Conservation (phyloP, 2,113 vertebrate species). For the Passer montanus region DNA sequence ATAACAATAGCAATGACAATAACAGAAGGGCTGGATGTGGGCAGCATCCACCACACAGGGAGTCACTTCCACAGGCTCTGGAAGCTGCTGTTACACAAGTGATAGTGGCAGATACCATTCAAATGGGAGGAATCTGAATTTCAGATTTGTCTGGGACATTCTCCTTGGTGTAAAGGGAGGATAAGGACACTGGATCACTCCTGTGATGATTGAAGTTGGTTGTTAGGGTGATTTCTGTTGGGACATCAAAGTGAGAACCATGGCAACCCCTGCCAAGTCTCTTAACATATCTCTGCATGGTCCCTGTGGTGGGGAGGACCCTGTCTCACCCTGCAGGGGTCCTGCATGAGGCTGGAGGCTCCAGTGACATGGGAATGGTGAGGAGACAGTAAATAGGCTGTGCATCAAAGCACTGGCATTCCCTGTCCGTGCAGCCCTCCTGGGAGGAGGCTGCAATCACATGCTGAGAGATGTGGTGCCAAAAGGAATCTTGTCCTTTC, state of each 20-base stretch:
- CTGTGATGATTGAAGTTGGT: neutral
- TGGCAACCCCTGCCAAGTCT: neutral
- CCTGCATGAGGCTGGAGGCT: neutral
- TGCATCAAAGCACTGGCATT: neutral
- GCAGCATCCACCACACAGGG: neutral
- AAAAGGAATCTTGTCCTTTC: neutral
- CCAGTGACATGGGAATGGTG: neutral
- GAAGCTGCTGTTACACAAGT: neutral
- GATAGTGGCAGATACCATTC: neutral
- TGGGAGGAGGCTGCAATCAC: neutral
- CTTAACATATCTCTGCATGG: neutral
- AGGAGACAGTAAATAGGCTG: neutral
- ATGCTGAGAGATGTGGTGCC: neutral
- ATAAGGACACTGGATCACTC: neutral
- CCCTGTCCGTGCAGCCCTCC: fast-evolving
- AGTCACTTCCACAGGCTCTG: neutral
- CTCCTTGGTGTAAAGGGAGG: neutral
- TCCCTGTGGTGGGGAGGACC: neutral
- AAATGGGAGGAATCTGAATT: neutral
- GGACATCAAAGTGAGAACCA: neutral
- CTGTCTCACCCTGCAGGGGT: neutral
- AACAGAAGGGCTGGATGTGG: neutral
- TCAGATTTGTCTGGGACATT: neutral
- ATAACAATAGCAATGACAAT: neutral
- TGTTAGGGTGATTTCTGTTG: neutral